Conservation (phyloP, 2,113 vertebrate genomes). For the Clarias batrachus region DNA sequence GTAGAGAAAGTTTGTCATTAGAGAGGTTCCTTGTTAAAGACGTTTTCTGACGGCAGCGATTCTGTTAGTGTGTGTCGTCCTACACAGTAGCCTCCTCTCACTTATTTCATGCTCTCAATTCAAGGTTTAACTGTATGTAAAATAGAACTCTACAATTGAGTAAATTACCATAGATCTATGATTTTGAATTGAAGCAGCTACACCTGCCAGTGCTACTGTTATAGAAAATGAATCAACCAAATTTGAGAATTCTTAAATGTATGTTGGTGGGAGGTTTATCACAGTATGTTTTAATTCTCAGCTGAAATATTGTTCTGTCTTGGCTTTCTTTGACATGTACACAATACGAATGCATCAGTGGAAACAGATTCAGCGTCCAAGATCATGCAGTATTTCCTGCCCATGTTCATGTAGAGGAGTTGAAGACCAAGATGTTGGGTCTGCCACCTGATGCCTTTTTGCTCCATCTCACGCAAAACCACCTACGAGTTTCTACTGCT, state of each 20-base stretch:
- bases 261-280: not conserved
- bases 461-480: slow-evolving; percentile 66
- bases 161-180: not conserved
- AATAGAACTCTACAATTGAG: not conserved
- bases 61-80: too few species aligned
- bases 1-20: too few species aligned
- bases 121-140: not conserved
- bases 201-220: not conserved
- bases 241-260: not conserved
- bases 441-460: slow-evolving; percentile 68
- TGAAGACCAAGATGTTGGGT: slow-evolving; percentile 62
- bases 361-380: slow-evolving; percentile 66
- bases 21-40: too few species aligned
- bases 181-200: not conserved
- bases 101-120: too few species aligned
- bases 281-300: not conserved
- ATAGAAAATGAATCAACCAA: not conserved
- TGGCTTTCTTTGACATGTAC: not conserved
- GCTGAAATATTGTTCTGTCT: not conserved
- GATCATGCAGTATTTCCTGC: slow-evolving; percentile 69
- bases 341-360: slow-evolving; percentile 52
- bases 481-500: slow-evolving; percentile 54
- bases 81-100: too few species aligned
- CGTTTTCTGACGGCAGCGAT: too few species aligned
- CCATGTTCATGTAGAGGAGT: slow-evolving; percentile 59